phyloP scores from a whole-genome alignment of 2,113 vertebrate genomes.

The Catharus bicknelli region DNA sequence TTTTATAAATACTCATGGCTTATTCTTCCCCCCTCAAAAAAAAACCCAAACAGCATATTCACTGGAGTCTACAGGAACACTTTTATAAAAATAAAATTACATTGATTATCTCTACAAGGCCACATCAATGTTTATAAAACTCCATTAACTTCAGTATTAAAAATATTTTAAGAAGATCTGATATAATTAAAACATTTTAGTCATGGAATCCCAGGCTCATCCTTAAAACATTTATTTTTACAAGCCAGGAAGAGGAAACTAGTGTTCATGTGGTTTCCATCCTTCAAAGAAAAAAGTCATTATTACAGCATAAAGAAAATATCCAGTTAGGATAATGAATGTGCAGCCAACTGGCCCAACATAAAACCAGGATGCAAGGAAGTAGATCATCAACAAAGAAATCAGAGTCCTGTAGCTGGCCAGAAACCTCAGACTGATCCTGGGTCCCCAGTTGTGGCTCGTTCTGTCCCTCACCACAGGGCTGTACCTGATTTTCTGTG shows the following conservation, averaged over 20 bases:
- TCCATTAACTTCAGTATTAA: slow-evolving; percentile 7
- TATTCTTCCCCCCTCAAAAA: neutral
- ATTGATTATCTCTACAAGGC: neutral
- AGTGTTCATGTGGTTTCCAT: slow-evolving; percentile 79
- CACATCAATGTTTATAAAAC: neutral
- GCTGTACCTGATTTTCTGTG: slow-evolving; percentile 58
- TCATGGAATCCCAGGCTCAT: neutral
- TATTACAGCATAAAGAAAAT: slow-evolving; percentile 79
- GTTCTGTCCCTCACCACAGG: slow-evolving; percentile 36
- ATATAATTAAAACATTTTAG: neutral
- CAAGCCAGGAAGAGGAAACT: neutral
- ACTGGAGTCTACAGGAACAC: neutral
- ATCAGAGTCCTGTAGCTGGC: slow-evolving; percentile 88
- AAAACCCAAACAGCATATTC: neutral
- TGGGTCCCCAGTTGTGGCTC: slow-evolving; percentile 41
- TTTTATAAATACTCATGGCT: neutral
- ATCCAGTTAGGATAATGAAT: slow-evolving; percentile 70
- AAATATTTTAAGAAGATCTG: slow-evolving; percentile 1
- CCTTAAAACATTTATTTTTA: slow-evolving; percentile 1
- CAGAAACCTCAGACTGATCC: slow-evolving; percentile 87
- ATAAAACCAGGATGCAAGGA: slow-evolving; percentile 76
- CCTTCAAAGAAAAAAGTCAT: slow-evolving; percentile 77
- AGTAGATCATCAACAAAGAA: slow-evolving; percentile 77
- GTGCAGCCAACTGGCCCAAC: slow-evolving; percentile 78
- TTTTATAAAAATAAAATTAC: slow-evolving; percentile 64